Evolutionary conservation across 2,888 invertebrate species (phyloP).

Genomic region (Thelaira solivaga): DNA sequence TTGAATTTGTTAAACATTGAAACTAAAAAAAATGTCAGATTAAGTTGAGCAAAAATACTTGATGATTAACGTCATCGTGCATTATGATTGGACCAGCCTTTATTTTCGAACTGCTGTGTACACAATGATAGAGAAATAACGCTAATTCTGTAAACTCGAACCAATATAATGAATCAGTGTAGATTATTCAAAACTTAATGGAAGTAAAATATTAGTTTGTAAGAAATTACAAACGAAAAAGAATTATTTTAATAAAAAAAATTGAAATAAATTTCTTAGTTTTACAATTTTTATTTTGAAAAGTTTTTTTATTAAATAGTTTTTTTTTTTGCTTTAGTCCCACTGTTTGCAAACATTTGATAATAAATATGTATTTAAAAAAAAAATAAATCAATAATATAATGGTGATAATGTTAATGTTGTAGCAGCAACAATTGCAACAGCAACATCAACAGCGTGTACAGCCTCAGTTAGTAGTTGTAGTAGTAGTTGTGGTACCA

Average conservation of each 20-base stretch:
- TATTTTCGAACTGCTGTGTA: too few species aligned
- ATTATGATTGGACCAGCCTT: too few species aligned
- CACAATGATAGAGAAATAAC: too few species aligned
- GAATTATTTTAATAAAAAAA: background rate
- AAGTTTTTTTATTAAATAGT: background rate
- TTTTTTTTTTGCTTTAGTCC: conserved; percentile 11
- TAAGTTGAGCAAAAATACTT: too few species aligned
- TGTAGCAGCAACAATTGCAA: conserved; percentile 55
- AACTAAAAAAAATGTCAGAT: too few species aligned
- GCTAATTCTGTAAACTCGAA: too few species aligned
- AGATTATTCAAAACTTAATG: too few species aligned
- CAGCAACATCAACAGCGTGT: conserved; percentile 40
- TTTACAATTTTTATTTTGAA: background rate
- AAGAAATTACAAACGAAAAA: too few species aligned
- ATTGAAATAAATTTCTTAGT: background rate
- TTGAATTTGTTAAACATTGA: too few species aligned
- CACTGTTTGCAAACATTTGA: conserved; percentile 17
- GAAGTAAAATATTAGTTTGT: too few species aligned
- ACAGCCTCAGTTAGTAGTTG: conserved; percentile 50
- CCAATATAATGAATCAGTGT: too few species aligned
- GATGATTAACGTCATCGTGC: too few species aligned
- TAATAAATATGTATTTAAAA: conserved; percentile 31
- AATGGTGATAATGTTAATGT: conserved; percentile 63
- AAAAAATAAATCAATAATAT: conserved; percentile 45
- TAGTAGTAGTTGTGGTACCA: conserved; percentile 59